These are phyloP conservation scores for Plectrocnemia conspersa DNA, from an alignment of 1,140 invertebrate species.

Conservation along the genomic window DNA sequence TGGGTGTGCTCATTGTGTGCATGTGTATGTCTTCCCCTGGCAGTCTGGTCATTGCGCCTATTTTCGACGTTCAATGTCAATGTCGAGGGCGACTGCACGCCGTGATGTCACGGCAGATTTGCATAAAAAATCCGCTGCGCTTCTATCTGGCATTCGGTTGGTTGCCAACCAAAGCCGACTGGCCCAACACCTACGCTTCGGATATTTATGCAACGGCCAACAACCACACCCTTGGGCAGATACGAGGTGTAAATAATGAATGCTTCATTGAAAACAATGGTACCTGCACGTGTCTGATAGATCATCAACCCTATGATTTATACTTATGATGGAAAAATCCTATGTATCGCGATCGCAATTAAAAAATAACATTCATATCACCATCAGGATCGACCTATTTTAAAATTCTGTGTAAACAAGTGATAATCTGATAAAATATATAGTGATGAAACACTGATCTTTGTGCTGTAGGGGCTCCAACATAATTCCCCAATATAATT, in stretches of 20 bases:
- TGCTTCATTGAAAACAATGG: background rate
- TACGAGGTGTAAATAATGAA: no score
- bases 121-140: background rate
- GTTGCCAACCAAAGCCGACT: no score
- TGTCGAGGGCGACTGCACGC: conserved; percentile 16
- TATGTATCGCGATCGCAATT: background rate
- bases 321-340: background rate
- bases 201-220: background rate
- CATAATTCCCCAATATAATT: no score
- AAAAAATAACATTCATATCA: background rate
- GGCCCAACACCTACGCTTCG: background rate
- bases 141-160: no score
- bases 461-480: no score
- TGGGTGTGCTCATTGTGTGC: background rate
- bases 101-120: conserved; percentile 16
- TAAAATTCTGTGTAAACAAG: no score
- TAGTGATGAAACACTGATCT: no score
- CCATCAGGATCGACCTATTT: background rate
- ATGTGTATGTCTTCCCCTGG: no score
- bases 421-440: no score
- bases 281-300: background rate
- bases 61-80: conserved; percentile 19
- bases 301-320: background rate
- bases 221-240: no score
- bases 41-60: conserved; percentile 19